A percentile compares a stretch with the other conserved stretches of the same genome.
Conservation (phyloP, 2,888 invertebrate species). For the Xestia rhomboidea region DNA sequence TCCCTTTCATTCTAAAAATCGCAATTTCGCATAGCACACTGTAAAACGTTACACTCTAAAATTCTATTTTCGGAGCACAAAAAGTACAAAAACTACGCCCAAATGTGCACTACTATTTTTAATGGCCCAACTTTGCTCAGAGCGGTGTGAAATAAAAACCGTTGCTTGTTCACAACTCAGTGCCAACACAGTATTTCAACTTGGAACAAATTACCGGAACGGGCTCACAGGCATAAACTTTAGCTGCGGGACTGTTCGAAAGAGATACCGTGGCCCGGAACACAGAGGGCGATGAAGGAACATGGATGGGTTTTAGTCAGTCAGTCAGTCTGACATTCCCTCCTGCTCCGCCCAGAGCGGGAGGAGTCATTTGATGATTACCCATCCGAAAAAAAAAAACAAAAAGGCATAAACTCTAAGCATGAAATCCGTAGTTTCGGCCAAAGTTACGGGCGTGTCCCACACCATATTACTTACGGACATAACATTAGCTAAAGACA, state of each 20-base stretch:
- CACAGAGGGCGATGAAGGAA: no score
- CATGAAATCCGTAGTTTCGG: neutral
- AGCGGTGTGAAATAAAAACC: constrained; percentile 2
- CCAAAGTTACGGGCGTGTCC: neutral
- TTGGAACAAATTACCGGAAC: neutral
- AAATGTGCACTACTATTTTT: constrained; percentile 2
- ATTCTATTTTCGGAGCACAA: constrained; percentile 21
- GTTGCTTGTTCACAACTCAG: neutral
- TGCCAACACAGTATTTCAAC: neutral
- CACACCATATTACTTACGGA: neutral
- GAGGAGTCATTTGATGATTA: no score
- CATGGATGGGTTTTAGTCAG: no score
- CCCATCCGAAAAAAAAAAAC: no score
- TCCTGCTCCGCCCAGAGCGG: no score
- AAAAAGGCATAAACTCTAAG: neutral
- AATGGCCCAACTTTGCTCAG: neutral
- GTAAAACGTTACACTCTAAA: constrained; percentile 12
- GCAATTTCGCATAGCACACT: neutral
- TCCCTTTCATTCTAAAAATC: neutral
- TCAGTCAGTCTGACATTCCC: no score
- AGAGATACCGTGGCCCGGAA: no score
- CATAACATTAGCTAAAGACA: no score
- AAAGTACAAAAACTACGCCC: neutral
- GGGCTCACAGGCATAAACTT: neutral
- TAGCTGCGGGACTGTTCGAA: no score